Evolutionary conservation across 2,113 vertebrate genomes (phyloP).

Genomic region (Upupa epops): DNA sequence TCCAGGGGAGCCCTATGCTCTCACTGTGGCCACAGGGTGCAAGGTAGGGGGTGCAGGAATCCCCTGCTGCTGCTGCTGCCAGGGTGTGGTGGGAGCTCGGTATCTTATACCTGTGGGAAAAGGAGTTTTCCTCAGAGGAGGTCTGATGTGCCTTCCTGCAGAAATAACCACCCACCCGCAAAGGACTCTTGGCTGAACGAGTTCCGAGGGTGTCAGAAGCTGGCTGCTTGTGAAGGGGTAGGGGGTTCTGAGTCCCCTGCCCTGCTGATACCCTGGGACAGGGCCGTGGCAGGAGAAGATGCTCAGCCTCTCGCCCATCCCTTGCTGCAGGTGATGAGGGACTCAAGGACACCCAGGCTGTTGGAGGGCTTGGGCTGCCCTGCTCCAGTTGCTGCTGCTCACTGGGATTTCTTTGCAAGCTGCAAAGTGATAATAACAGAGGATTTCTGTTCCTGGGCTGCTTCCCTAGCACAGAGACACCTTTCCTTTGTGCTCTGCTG

Average conservation of each 20-base stretch:
- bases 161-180: not conserved
- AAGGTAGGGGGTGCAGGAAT: not conserved
- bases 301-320: not conserved
- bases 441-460: not conserved
- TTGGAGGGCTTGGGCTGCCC: not conserved
- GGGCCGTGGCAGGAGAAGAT: not conserved
- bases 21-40: rapidly evolving
- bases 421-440: not conserved
- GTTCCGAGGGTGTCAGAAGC: not conserved
- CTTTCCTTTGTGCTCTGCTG: not conserved
- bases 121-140: not conserved
- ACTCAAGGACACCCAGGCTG: not conserved
- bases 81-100: not conserved
- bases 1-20: not conserved
- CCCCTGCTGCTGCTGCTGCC: not conserved
- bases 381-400: slow-evolving; percentile 26
- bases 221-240: not conserved
- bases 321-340: not conserved
- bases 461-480: rapidly evolving
- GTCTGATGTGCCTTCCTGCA: not conserved
- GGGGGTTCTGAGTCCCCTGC: not conserved
- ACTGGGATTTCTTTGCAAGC: not conserved
- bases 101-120: not conserved
- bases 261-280: rapidly evolving
- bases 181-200: not conserved